phyloP scores from a whole-genome alignment of 2,888 invertebrate genomes.

The Marasmarcha lunaedactyla region DNA sequence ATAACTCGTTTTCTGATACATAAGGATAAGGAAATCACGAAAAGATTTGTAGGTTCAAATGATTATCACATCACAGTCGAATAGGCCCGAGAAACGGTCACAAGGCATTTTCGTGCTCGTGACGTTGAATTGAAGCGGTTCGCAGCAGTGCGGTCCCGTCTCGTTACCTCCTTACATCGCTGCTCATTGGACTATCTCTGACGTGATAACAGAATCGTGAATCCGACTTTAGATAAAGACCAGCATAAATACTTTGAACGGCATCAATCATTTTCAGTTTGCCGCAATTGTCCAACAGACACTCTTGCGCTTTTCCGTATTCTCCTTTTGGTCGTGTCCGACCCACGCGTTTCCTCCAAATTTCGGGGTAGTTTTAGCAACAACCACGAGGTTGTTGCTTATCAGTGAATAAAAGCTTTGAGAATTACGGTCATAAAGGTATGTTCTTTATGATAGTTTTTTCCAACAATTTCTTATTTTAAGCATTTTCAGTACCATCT shows the following conservation, averaged over 20 bases:
- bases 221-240: conserved; percentile 10
- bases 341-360: conserved; percentile 17
- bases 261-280: not conserved
- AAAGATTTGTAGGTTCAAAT: no score
- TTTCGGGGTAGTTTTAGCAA: conserved; percentile 40
- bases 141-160: conserved; percentile 24
- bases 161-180: conserved; percentile 13
- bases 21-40: no score
- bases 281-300: not conserved
- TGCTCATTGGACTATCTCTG: conserved; percentile 9
- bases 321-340: not conserved
- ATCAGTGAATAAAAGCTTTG: conserved; percentile 64
- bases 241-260: not conserved
- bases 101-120: not conserved
- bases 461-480: no score
- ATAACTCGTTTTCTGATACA: no score
- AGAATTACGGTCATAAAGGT: conserved; percentile 73
- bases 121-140: conserved; percentile 34
- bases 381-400: conserved; percentile 67
- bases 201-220: conserved; percentile 32
- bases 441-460: conserved; percentile 23
- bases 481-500: no score
- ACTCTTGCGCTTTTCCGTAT: not conserved
- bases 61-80: no score
- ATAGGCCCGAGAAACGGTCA: conserved; percentile 15